Evolutionary conservation across 2,113 vertebrate species (phyloP).

Genomic region (Eleginops maclovinus): DNA sequence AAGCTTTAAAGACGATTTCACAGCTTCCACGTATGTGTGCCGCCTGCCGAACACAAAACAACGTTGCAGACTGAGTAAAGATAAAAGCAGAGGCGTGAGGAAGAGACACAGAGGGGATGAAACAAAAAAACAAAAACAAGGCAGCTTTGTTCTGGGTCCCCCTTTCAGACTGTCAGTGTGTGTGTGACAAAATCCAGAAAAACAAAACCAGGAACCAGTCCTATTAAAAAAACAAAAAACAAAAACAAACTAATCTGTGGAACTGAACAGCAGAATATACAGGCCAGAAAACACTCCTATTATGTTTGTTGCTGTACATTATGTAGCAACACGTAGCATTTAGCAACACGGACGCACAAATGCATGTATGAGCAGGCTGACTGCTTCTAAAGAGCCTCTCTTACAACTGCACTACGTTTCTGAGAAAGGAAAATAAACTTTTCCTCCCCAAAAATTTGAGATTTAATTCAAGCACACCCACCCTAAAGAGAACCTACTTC

Average conservation of each 20-base stretch:
- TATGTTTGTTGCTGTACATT: constrained; percentile 68
- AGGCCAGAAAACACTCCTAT: constrained; percentile 64
- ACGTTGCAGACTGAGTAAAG: constrained; percentile 9
- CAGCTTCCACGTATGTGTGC: constrained; percentile 21
- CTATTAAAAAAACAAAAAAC: constrained; percentile 63
- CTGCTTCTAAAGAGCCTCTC: constrained; percentile 48
- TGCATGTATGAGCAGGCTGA: constrained; percentile 60
- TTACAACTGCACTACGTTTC: constrained; percentile 47
- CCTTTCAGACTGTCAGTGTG: constrained; percentile 58
- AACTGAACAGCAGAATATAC: constrained; percentile 77
- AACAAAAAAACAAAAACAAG: constrained; percentile 61
- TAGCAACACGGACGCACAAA: constrained; percentile 61
- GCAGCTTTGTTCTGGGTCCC: constrained; percentile 75
- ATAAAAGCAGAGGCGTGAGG: background rate
- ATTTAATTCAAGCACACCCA: constrained; percentile 32
- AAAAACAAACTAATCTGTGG: constrained; percentile 49
- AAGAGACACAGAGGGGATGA: constrained; percentile 1
- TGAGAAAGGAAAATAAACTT: constrained; percentile 45
- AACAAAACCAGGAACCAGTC: constrained; percentile 72
- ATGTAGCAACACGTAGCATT: constrained; percentile 71
- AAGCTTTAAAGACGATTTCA: constrained; percentile 5
- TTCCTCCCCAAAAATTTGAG: constrained; percentile 5
- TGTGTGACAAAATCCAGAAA: constrained; percentile 33
- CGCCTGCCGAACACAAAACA: background rate
- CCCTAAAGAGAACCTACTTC: constrained; percentile 44